Base-by-base conservation (phyloP, 2,113 vertebrate species). In the Donacobius atricapilla region DNA sequence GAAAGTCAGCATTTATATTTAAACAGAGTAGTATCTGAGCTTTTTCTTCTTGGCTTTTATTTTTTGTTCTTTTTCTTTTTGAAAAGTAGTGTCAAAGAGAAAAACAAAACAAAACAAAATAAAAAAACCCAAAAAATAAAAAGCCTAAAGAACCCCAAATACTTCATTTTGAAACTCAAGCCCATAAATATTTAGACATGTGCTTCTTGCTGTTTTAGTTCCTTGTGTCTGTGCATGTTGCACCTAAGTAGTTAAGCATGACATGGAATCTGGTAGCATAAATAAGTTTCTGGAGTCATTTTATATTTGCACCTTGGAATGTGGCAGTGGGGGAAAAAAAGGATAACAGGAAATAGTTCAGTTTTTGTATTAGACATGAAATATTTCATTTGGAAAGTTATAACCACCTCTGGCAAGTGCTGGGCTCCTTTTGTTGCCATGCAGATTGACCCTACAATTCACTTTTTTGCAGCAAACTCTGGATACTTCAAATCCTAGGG, bases 1-100 rank as follows among this genome's bases (percentile, higher is more conserved):
- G 65, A 94, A 98, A 88, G 45, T 33, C 71, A 95, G 20, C 57
- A 89, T 97, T 97, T 97, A 95, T 96, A 96, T 96, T 97, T 97
- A 95, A 98, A 97, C 66, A 91, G 56, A 96, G 84, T 44, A 83
- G 11, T 64, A 57, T 88, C 39, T 61, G 9, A 31, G 28, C 0
- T 65, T 72, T 89, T 90, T 76, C 21, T 66, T 60, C 57, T 72
- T 51, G 8, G 10, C 8, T 90, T 56, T 56, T n/a, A 9, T 20
- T 68, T 85, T 35, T 56, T 76, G 14, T 75, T 87, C 15, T 73
- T 76, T 75, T 77, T 77, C 20, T 60, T 82, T 90, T 56, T 20
- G 31, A 85, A 93, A 90, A 78, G 12, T 40, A 64, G 13, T 87
- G 48, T 77, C 68, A 79, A 86, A 61, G 17, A 53, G 3, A 9